phyloP scores from a whole-genome alignment of 2,888 invertebrate genomes.

The Caenorhabditis uteleia region DNA sequence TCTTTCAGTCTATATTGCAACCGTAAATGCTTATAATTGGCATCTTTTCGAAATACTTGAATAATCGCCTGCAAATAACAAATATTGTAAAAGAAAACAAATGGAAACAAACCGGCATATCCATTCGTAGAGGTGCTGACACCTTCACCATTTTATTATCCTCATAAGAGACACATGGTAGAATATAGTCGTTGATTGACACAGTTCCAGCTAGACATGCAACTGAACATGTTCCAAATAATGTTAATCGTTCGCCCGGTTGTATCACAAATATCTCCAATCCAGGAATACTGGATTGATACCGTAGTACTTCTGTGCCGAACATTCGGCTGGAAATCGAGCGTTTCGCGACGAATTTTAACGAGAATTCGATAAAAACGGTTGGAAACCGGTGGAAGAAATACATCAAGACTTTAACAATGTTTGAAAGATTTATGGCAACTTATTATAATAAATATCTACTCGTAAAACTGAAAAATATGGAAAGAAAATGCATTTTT shows the following conservation, averaged over 20 bases:
- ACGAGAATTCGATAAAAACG: too few species aligned
- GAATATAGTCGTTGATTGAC: constrained; percentile 18
- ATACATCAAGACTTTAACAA: too few species aligned
- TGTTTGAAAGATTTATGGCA: too few species aligned
- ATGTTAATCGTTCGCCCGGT: constrained; percentile 19
- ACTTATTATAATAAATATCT: too few species aligned
- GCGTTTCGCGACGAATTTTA: too few species aligned
- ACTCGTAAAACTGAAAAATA: too few species aligned
- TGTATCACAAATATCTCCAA: constrained; percentile 14
- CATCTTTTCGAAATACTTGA: constrained; percentile 3
- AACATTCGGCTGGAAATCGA: too few species aligned
- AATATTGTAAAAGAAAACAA: background rate
- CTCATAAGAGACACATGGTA: constrained; percentile 23
- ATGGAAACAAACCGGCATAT: constrained; percentile 15
- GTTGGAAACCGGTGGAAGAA: too few species aligned
- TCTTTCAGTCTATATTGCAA: constrained; percentile 32
- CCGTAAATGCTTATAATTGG: constrained; percentile 15
- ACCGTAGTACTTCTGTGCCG: too few species aligned
- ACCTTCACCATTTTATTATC: constrained; percentile 12
- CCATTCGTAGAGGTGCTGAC: constrained; percentile 29
- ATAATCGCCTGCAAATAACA: constrained; percentile 14
- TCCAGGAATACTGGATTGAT: too few species aligned
- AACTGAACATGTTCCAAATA: constrained; percentile 31
- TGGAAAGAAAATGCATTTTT: too few species aligned
- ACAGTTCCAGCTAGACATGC: constrained; percentile 36